Evolutionary conservation across 2,797 vertebrate species (phyloP).

Genomic region (Cercopithecus mitis): DNA sequence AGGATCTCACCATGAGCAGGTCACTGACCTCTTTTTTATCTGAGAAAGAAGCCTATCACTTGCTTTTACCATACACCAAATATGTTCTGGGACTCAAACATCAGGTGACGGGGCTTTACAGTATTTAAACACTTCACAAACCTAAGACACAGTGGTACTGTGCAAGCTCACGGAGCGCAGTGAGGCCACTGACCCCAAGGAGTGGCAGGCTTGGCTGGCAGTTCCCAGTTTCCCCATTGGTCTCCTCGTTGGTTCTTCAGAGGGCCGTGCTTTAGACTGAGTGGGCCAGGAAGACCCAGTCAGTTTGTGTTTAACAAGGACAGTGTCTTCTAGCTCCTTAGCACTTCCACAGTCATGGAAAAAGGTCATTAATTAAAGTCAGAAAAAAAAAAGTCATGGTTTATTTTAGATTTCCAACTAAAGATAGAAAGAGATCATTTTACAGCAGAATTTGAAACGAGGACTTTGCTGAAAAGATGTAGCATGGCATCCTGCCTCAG

Average conservation of each 20-base stretch:
- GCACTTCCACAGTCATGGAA: background rate
- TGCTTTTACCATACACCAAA: background rate
- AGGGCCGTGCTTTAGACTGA: accelerated
- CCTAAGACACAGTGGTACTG: too few relatives aligned
- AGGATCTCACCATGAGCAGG: background rate
- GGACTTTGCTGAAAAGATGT: background rate
- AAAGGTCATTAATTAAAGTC: background rate
- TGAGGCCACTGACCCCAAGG: background rate
- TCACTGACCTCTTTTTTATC: background rate
- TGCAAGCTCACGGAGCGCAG: background rate
- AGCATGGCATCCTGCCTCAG: background rate
- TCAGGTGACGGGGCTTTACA: background rate
- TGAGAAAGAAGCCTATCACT: background rate
- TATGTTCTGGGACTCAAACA: background rate
- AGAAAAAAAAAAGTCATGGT: background rate
- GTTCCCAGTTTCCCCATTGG: background rate
- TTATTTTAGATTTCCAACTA: slow-evolving; percentile 11
- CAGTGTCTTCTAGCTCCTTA: background rate
- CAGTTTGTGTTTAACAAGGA: background rate
- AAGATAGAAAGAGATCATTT: background rate
- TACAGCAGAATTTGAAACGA: background rate
- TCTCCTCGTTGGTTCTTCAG: background rate
- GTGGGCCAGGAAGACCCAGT: background rate
- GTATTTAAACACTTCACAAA: background rate
- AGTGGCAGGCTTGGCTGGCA: background rate